Conservation (phyloP, 1,140 invertebrate species). For the Pogonognathellus flavescens region DNA sequence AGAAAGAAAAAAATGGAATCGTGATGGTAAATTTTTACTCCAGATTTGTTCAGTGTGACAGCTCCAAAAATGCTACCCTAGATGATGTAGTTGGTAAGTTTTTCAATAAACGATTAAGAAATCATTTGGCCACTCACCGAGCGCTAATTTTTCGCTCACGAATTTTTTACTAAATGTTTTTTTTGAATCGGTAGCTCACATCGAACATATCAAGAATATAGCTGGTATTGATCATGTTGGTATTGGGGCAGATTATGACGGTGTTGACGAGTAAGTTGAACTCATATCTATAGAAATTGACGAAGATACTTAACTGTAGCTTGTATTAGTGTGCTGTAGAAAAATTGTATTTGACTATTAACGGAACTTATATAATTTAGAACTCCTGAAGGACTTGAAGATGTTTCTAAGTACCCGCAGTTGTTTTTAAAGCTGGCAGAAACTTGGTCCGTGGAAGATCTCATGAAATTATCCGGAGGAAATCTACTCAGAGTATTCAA, state of each 20-base stretch:
- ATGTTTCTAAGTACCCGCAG: constrained; percentile 73
- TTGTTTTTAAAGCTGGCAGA: constrained; percentile 73
- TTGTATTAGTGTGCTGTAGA: no score
- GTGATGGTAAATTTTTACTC: constrained; percentile 74
- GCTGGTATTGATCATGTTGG: constrained; percentile 67
- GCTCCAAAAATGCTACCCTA: constrained; percentile 68
- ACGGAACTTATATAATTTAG: constrained; percentile 1
- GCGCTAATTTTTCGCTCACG: no score
- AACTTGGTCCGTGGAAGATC: constrained; percentile 73
- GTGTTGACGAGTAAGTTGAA: constrained; percentile 68
- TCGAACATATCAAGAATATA: constrained; percentile 71
- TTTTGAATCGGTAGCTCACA: no score
- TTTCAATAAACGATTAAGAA: no score
- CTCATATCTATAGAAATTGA: no score
- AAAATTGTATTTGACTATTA: no score
- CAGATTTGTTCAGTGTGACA: constrained; percentile 71
- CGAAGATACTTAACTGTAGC: no score
- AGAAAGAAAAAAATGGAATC: constrained; percentile 72
- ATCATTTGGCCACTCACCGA: no score
- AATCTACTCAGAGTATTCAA: constrained; percentile 73
- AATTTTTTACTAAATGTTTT: no score
- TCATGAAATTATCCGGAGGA: constrained; percentile 71
- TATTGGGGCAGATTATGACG: constrained; percentile 69
- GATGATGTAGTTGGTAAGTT: constrained; percentile 71
- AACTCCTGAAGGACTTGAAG: constrained; percentile 70